These are phyloP conservation scores for Xenus cinereus DNA, from an alignment of 2,113 vertebrate genomes.

Conservation along the genomic window DNA sequence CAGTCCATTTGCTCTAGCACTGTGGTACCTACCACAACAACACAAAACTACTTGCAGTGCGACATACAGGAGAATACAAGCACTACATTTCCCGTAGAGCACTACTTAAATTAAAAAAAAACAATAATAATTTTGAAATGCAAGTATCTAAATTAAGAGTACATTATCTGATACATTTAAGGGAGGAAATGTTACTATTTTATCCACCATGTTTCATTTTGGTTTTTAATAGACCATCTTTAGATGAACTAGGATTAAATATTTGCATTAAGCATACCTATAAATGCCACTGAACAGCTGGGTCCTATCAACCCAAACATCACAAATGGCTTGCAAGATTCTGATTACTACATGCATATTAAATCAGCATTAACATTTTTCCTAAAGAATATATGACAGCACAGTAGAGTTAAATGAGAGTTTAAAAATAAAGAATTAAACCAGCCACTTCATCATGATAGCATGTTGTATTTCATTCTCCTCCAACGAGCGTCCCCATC, in stretches of 20 bases:
- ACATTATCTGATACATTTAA: not conserved
- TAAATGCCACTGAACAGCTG: constrained; percentile 21
- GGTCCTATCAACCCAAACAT: constrained; percentile 1
- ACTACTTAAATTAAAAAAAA: not conserved
- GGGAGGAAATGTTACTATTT: not conserved
- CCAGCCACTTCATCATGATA: not conserved
- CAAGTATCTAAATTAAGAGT: not conserved
- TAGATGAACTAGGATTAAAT: constrained; percentile 17
- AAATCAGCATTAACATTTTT: constrained; percentile 44
- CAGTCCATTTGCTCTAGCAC: not conserved
- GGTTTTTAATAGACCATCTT: not conserved
- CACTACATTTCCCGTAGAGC: not conserved
- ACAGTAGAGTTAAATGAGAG: not conserved
- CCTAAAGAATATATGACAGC: not conserved
- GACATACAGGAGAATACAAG: not conserved
- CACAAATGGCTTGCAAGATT: not conserved
- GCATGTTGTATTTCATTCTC: not conserved
- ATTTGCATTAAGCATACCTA: constrained; percentile 34
- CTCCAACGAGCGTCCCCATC: not conserved
- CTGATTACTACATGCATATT: constrained; percentile 27
- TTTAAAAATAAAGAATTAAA: constrained; percentile 19
- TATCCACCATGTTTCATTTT: not conserved
- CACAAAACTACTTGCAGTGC: not conserved
- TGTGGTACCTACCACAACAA: not conserved
- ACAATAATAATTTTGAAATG: not conserved